Base-by-base conservation (phyloP, 2,797 vertebrate species). In the Leuciscus waleckii region DNA sequence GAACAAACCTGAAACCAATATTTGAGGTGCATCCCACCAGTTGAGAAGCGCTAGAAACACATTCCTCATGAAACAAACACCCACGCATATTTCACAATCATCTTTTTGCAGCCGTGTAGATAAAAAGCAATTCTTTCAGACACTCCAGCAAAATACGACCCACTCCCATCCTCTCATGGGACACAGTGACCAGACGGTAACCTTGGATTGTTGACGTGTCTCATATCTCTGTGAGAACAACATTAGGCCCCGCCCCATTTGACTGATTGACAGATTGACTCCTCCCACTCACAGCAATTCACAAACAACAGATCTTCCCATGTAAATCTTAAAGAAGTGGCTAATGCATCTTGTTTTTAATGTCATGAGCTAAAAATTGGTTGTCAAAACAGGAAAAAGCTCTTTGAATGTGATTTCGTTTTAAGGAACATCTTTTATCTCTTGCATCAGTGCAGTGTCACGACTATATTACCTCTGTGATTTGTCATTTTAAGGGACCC, bases 81-180 rank as follows among this genome's bases (percentile, higher is more conserved):
- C 51, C 80, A 81, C 51, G 6, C 65, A 65, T 16, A 69, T 77
- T 77, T 77, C n/a, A 41, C 63, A 77, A 77, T 75, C 70, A n/a
- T 84, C 73, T 68, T 69, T 69, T 73, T 29, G 61, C 23, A 49
- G 23, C 21, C 70, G 29, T 79, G n/a, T 69, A 29, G 77, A 63
- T 49, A 85, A 85, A 78, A 67, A 19, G n/a, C 51, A 32, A 71
- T 43, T 71, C 19, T 79, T 74, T 39, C 68, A 74, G 39, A 80
- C 58, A 83, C 58, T 61, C 19, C 43, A 21, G 82, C 43, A 65
- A 49, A 46, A 65, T 37, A 29, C 35, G 5, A 21, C 32, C 29
- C 26, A 65, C 63, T 35, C 65, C 41, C n/a, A 54, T 70, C 76
- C 63, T 85, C 39, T 85, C 39, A 0, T 70, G 76, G 51, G 51